Conservation (phyloP, 2,797 vertebrate genomes). For the Thamnophis elegans region DNA sequence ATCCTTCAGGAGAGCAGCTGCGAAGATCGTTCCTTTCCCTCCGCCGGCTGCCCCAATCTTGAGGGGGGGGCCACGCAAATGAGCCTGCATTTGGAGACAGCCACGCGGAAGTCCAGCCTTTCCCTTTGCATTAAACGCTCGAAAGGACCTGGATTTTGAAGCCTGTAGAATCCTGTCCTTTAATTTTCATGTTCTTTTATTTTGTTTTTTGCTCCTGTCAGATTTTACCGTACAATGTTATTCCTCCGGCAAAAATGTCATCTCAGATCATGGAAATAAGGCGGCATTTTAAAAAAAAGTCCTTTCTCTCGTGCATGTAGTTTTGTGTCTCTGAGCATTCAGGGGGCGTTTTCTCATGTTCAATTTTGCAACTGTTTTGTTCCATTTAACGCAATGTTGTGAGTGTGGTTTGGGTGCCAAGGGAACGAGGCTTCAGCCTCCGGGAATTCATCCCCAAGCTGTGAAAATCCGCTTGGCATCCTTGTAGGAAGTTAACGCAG, state of each 20-base stretch:
- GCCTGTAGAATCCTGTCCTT: background rate
- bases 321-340: background rate
- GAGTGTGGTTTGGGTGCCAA: no score
- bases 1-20: background rate
- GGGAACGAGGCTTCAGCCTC: background rate
- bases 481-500: background rate
- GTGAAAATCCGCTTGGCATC: no score
- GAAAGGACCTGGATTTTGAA: background rate
- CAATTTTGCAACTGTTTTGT: background rate
- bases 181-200: no score
- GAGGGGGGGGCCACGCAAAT: no score
- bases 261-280: background rate
- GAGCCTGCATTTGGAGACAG: background rate
- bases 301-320: accelerated
- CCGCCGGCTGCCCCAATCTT: background rate
- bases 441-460: no score
- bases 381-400: background rate
- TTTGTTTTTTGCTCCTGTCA: background rate
- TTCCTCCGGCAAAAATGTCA: background rate
- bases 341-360: accelerated
- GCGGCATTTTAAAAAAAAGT: background rate
- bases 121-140: background rate
- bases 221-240: background rate
- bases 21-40: background rate
- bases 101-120: background rate